phyloP scores from a whole-genome alignment of 2,113 vertebrate genomes.

The Ursus arctos region DNA sequence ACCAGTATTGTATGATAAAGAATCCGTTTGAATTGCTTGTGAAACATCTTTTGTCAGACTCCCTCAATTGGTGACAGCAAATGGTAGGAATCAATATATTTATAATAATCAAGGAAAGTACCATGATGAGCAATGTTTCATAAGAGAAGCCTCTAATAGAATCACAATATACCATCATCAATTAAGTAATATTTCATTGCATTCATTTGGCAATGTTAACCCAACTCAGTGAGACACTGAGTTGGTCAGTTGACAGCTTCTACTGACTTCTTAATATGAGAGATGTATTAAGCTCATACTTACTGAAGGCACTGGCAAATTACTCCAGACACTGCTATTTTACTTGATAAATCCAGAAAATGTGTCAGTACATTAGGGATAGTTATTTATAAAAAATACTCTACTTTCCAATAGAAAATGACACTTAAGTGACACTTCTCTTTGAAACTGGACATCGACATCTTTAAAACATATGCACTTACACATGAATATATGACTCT shows the following conservation, averaged over 20 bases:
- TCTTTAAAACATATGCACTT: conserved; percentile 35
- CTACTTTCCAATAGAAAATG: conserved; percentile 42
- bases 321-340: conserved; percentile 62
- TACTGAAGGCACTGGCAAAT: conserved; percentile 67
- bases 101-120: conserved; percentile 55
- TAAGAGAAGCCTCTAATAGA: conserved; percentile 51
- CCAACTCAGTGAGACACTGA: conserved; percentile 62
- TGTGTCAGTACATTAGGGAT: not conserved
- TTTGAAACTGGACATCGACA: conserved; percentile 49
- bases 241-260: conserved; percentile 51
- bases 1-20: not conserved
- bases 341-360: conserved; percentile 38
- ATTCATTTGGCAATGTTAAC: conserved; percentile 14
- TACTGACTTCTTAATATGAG: conserved; percentile 60
- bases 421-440: conserved; percentile 51
- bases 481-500: not conserved
- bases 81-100: conserved; percentile 54
- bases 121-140: conserved; percentile 31
- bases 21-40: conserved; percentile 34
- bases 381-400: conserved; percentile 41
- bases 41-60: not conserved
- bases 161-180: not conserved
- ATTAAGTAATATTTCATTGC: not conserved
- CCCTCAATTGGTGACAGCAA: not conserved
- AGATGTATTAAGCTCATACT: conserved; percentile 47